Base-by-base conservation (phyloP, 2,113 vertebrate genomes). In the Marmota flaviventris region DNA sequence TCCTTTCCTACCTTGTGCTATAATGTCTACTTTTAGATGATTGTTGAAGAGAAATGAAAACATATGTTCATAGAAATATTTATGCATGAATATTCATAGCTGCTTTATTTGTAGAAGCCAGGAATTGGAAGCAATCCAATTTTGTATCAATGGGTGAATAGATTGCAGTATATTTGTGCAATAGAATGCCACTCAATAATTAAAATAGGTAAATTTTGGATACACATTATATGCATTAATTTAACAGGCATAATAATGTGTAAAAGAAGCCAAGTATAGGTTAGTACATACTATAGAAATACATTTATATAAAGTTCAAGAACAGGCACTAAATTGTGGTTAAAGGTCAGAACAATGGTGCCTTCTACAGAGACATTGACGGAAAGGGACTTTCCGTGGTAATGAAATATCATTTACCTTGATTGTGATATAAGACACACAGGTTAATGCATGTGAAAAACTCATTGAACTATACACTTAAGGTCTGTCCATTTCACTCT, bases 201-300 rank as follows among this genome's bases (percentile, higher is more conserved):
- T 56, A 85, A 95, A 94, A 56, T 7, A 77, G 73, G 75, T 75
- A 16, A 90, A 84, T 67, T 94, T 16, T 16, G 85, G 61, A 53
- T 85, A 56, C 1, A 32, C 0, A 88, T 20, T 93, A 67, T 14
- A 77, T 91, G 27, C 4, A 29, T 93, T 39, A 76, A 53, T 93
- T 91, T 91, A 51, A 95, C 27, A 84, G 24, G 69, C 34, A 42
- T 61, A 93, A 85, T 89, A 39, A 86, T 90, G 37, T 89, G 10
- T 89, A 63, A 96, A 96, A 89, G 27, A 96, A 95, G 45, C 17
- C 81, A 78, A 22, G 7, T n/a, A 78, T 4, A 81, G 27, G 12
- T 3, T 12, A 56, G 5, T 67, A 39, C 8, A 42, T 78, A 82
- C 4, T 91, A 4, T 78, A 75, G 81, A 20, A 70, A 84, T 78